Evolutionary conservation across 1,140 invertebrate species (phyloP), one percentile per base, ranked within the genome.

Genomic region (Centruroides sculpturatus): DNA sequence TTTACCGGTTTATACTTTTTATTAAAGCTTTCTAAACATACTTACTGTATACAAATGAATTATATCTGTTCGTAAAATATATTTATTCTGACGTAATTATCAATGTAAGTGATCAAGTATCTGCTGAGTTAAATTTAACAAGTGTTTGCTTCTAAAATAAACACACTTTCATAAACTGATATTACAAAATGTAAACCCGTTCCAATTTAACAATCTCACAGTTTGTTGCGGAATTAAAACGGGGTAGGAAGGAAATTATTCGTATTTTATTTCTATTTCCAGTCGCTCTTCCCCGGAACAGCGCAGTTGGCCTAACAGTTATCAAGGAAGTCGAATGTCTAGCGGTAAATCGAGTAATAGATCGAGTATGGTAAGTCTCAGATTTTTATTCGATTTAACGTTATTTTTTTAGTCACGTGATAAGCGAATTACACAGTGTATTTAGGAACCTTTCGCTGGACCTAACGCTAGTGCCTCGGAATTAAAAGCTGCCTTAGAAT

Each of bases 401-500:
- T 35, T 35, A 54, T 35, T 4, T 10, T 3, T 54, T 54, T 35
- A 35, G 53, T 35, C 3, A 35, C 35, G 8, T 35, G n/a, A 11
- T 35, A 35, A 7, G 35, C 10, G 35, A 35, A 55, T 55, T 8
- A 9, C 4, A n/a, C n/a, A 34, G n/a, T 13, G 7, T 13, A 51
- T 51, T 49, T 56, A 62, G 57, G 61, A 62, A 50, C 34, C 34
- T 34, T 62, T 49, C 56, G 41, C 41, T 46, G 62, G 55, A 35
- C 47, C 58, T 13, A 58, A 63, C 35, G 55, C 57, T 11, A 59
- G 54, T 23, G 58, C 62, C 47, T 50, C 56, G 11, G 59, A 64
- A 4, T 50, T 64, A 5, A 64, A 60, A 35, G 48, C 41, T 50
- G 64, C 64, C n/a, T 73, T 92, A 54, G 89, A 92, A 75, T 89